A percentile compares a stretch with the other conserved stretches of the same genome.
Conservation (phyloP, 2,888 invertebrate genomes). For the Saturnia japonica region DNA sequence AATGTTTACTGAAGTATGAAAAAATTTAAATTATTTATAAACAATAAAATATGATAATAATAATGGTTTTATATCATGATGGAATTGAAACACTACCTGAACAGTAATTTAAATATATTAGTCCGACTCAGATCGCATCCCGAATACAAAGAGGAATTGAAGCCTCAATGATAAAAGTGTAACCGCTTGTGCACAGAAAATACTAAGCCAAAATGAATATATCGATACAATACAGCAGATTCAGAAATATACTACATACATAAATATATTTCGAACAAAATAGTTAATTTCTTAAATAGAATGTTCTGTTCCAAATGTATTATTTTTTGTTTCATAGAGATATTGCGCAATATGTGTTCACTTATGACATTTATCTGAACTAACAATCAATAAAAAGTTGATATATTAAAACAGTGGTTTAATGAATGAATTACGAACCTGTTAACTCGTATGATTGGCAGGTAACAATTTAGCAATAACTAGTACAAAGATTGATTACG, state of each 20-base stretch:
- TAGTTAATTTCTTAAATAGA: neutral
- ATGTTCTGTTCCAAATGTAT: neutral
- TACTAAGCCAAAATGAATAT: neutral
- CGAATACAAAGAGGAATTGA: neutral
- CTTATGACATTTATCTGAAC: constrained; percentile 1
- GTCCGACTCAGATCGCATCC: neutral
- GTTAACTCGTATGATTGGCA: neutral
- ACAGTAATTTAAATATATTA: neutral
- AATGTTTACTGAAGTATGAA: no score
- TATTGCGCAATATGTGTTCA: neutral
- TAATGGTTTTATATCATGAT: no score
- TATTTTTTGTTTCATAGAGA: neutral
- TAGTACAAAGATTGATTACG: neutral
- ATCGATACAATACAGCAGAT: neutral
- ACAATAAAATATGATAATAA: no score
- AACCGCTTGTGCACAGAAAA: neutral
- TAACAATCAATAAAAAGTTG: constrained; percentile 9
- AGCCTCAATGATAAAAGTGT: neutral
- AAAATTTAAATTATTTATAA: no score
- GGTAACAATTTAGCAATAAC: neutral
- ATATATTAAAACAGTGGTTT: neutral
- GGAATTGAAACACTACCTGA: no score
- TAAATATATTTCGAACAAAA: no score
- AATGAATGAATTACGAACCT: neutral
- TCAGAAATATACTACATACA: neutral